Conservation (phyloP, 2,888 invertebrate genomes). For the Frankliniella fusca region DNA sequence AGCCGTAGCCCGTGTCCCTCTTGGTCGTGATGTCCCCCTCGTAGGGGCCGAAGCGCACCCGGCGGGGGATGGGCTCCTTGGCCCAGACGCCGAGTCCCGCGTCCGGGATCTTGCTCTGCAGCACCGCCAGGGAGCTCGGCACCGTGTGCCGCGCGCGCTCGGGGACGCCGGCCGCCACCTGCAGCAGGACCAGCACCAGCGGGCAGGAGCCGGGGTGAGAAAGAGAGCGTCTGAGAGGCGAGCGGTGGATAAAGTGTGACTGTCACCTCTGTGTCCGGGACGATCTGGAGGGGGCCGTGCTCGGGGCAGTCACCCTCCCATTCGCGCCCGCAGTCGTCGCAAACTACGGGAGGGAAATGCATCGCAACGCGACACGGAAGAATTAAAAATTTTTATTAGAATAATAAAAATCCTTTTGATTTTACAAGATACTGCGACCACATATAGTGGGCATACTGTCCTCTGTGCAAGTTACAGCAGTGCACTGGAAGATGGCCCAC, state of each 20-base stretch:
- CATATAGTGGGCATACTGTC: too few relatives aligned
- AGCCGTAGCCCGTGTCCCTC: slow-evolving; percentile 43
- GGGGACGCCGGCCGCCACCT: slow-evolving; percentile 36
- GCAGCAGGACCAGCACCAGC: neutral
- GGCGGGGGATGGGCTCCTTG: slow-evolving; percentile 39
- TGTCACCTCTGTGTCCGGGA: slow-evolving; percentile 6
- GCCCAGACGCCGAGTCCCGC: slow-evolving; percentile 45
- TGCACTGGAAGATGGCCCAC: too few relatives aligned
- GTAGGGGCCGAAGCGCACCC: slow-evolving; percentile 46
- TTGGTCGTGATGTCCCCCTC: slow-evolving; percentile 41
- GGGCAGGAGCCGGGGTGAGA: neutral
- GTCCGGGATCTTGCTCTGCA: slow-evolving; percentile 42
- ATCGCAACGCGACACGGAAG: too few relatives aligned
- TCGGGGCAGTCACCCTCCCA: slow-evolving; percentile 37
- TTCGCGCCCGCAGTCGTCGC: slow-evolving; percentile 36
- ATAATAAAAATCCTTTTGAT: too few relatives aligned
- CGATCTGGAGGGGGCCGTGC: slow-evolving; percentile 33
- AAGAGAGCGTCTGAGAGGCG: neutral
- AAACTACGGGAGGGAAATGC: slow-evolving; percentile 31
- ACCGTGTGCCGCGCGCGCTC: slow-evolving; percentile 41
- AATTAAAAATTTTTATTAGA: too few relatives aligned
- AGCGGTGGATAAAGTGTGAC: too few relatives aligned
- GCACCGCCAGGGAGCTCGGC: slow-evolving; percentile 42
- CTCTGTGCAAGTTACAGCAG: too few relatives aligned
- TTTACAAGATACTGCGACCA: too few relatives aligned